Percentiles rank a stretch among this genome's conserved stretches.
Conservation (phyloP, 2,888 invertebrate species). For the Rutpela maculata region DNA sequence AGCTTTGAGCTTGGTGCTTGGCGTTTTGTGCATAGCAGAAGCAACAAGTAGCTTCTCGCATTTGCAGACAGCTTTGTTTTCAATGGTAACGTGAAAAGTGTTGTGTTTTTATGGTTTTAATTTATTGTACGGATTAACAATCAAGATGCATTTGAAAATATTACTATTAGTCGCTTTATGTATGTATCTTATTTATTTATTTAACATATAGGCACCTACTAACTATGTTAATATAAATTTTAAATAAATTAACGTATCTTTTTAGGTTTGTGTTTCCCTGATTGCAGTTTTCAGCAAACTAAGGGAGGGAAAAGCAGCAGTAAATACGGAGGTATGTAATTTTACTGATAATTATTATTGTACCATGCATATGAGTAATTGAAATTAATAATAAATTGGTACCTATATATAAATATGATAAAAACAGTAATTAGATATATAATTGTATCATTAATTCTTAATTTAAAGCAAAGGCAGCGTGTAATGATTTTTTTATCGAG, state of each 20-base stretch:
- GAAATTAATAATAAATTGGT: slow-evolving; percentile 8
- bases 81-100: slow-evolving; percentile 28
- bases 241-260: slow-evolving; percentile 13
- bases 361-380: slow-evolving; percentile 22
- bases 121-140: neutral
- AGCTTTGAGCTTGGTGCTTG: slow-evolving; percentile 29
- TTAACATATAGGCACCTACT: neutral
- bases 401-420: slow-evolving; percentile 25
- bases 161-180: slow-evolving; percentile 16
- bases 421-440: slow-evolving; percentile 18
- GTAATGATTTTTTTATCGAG: too few relatives aligned
- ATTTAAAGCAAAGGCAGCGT: neutral
- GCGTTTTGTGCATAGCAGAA: slow-evolving; percentile 10
- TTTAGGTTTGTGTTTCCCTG: slow-evolving; percentile 42
- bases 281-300: slow-evolving; percentile 37
- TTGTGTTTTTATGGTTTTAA: neutral
- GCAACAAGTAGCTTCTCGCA: slow-evolving; percentile 35
- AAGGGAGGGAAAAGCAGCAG: slow-evolving; percentile 33
- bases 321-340: slow-evolving; percentile 28
- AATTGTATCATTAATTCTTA: neutral
- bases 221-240: neutral
- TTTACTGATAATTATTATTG: slow-evolving; percentile 17
- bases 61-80: slow-evolving; percentile 12
- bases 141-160: slow-evolving; percentile 11
- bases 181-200: slow-evolving; percentile 21